A percentile compares a stretch with the other conserved stretches of the same genome.
phyloP scores from a whole-genome alignment of 2,797 vertebrate species.

The Hapalemur alaotrensis region DNA sequence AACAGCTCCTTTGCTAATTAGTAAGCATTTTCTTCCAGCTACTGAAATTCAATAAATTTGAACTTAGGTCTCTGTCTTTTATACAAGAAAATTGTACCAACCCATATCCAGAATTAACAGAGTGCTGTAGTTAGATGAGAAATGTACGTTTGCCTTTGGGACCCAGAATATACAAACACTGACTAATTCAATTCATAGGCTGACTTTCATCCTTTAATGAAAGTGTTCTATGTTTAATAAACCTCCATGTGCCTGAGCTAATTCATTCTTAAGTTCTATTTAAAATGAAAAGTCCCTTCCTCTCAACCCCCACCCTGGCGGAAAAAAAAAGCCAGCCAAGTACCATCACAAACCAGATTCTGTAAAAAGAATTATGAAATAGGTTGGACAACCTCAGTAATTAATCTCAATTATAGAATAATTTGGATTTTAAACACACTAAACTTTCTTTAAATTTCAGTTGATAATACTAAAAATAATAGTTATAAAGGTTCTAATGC shows the following conservation, averaged over 20 bases:
- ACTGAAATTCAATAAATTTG: conserved; percentile 6
- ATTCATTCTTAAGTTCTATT: conserved; percentile 6
- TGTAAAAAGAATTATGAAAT: conserved; percentile 3
- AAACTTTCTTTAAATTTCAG: conserved; percentile 52
- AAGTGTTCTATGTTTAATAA: conserved; percentile 9
- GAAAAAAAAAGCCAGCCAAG: background rate
- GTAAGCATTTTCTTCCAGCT: background rate
- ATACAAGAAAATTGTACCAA: conserved; percentile 8
- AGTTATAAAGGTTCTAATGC: conserved; percentile 2
- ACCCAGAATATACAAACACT: background rate
- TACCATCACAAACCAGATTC: background rate
- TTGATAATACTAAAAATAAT: conserved; percentile 9
- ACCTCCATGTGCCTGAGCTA: background rate
- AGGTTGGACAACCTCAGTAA: background rate
- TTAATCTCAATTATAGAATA: background rate
- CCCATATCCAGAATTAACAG: background rate
- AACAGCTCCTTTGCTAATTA: conserved; percentile 18
- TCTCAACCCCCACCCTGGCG: background rate
- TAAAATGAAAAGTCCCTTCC: conserved; percentile 24
- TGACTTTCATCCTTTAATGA: conserved; percentile 20
- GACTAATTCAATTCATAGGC: background rate
- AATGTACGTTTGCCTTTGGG: background rate
- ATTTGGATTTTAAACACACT: background rate
- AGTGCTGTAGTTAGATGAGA: background rate
- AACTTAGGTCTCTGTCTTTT: background rate